These are phyloP conservation scores for Lasioglossum baleicum DNA, from an alignment of 1,140 invertebrate genomes.

Conservation along the genomic window DNA sequence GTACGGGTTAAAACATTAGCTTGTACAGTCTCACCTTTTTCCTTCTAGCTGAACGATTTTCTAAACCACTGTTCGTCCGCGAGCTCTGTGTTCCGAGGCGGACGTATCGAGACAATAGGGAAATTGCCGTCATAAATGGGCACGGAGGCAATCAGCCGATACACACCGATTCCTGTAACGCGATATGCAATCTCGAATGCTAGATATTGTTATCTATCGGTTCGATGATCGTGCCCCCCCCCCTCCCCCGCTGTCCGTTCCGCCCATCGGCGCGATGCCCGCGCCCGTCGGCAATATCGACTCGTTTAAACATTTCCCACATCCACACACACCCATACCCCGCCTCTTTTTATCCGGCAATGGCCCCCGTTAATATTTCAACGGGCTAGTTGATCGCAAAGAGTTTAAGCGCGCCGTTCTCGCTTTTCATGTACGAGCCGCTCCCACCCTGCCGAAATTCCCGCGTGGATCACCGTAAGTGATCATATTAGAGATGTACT, in stretches of 20 bases:
- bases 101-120: slow-evolving; percentile 29
- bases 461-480: not conserved
- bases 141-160: slow-evolving; percentile 34
- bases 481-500: slow-evolving; percentile 19
- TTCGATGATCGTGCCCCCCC: slow-evolving; percentile 27
- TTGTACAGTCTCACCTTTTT: too few species aligned
- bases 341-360: slow-evolving; percentile 16
- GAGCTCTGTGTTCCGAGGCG: slow-evolving; percentile 19
- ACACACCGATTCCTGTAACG: slow-evolving; percentile 39
- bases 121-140: slow-evolving; percentile 41
- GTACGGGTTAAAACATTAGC: too few species aligned
- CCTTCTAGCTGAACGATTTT: too few species aligned
- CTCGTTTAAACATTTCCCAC: slow-evolving; percentile 37
- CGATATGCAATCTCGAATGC: slow-evolving; percentile 37
- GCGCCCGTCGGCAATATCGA: slow-evolving; percentile 6
- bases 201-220: slow-evolving; percentile 47
- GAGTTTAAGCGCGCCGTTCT: slow-evolving; percentile 22
- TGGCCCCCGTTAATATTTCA: slow-evolving; percentile 35
- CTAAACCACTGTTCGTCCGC: not conserved
- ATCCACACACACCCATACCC: not conserved
- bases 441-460: not conserved
- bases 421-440: slow-evolving; percentile 15
- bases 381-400: slow-evolving; percentile 9
- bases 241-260: not conserved
- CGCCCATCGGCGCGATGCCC: not conserved